Percentiles rank a stretch among this genome's conserved stretches.
phyloP scores from a whole-genome alignment of 2,797 vertebrate genomes.

The Lacerta bilineata region DNA sequence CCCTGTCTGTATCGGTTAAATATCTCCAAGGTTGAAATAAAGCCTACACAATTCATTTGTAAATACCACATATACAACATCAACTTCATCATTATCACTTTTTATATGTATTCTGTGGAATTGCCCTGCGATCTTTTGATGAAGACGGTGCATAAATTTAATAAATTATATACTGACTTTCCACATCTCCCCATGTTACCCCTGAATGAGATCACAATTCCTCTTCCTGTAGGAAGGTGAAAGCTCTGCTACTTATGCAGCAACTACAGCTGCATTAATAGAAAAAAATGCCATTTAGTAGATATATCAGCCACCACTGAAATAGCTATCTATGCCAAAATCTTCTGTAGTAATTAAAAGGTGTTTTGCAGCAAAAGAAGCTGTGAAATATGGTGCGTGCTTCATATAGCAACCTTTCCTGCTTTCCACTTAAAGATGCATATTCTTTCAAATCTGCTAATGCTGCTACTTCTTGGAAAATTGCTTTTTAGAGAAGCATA shows the following conservation, averaged over 20 bases:
- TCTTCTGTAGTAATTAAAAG: constrained; percentile 32
- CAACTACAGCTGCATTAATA: constrained; percentile 64
- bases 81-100: too few species aligned
- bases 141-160: too few species aligned
- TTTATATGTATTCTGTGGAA: too few species aligned
- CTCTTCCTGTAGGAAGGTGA: background rate
- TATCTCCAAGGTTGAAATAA: too few species aligned
- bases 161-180: too few species aligned
- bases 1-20: too few species aligned
- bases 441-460: constrained; percentile 13
- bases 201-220: background rate
- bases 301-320: constrained; percentile 59
- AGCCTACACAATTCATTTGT: too few species aligned
- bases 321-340: constrained; percentile 65
- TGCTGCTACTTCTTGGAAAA: background rate
- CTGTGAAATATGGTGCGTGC: constrained; percentile 7
- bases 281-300: constrained; percentile 52
- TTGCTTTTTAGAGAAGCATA: constrained; percentile 17
- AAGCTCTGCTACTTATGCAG: constrained; percentile 47
- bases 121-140: too few species aligned
- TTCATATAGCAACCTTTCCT: background rate
- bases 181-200: background rate
- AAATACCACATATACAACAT: too few species aligned
- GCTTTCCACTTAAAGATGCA: constrained; percentile 20
- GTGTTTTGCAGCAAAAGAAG: constrained; percentile 22